Evolutionary conservation across 2,797 vertebrate genomes (phyloP).

Genomic region (Apodemus agrarius): DNA sequence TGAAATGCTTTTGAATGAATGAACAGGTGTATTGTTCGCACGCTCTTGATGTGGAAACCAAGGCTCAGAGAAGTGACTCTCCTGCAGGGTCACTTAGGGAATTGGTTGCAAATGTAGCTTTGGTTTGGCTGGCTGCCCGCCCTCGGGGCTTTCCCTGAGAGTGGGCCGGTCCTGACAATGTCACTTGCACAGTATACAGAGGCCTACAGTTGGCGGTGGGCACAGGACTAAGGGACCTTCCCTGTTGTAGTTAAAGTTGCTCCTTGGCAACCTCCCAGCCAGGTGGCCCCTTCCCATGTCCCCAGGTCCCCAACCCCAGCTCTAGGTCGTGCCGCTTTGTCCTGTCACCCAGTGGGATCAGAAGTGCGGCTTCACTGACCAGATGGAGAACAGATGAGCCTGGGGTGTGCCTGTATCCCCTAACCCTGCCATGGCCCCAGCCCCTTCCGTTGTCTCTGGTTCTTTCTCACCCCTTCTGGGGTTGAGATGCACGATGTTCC

Average conservation of each 20-base stretch:
- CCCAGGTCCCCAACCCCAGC: background rate
- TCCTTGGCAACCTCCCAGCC: background rate
- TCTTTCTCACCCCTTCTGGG: background rate
- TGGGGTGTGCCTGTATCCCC: fast-evolving
- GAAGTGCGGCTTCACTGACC: background rate
- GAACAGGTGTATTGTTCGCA: background rate
- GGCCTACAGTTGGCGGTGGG: background rate
- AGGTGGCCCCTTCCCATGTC: background rate
- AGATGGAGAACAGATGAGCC: background rate
- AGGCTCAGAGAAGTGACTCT: slow-evolving; percentile 11
- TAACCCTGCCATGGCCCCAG: background rate
- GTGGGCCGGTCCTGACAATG: background rate
- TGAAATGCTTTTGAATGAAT: background rate
- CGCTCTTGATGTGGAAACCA: background rate
- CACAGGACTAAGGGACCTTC: fast-evolving
- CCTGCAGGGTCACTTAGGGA: background rate
- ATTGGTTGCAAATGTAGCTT: background rate
- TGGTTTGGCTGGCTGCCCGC: background rate
- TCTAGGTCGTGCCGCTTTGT: background rate
- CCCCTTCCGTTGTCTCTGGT: background rate
- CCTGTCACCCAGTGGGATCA: background rate
- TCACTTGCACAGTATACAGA: too few species aligned
- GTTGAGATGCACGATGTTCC: background rate
- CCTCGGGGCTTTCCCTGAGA: background rate
- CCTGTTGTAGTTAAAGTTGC: background rate